Evolutionary conservation across 1,140 invertebrate genomes (phyloP), one percentile per base, ranked within the genome.

Genomic region (Lepidurus arcticus): DNA sequence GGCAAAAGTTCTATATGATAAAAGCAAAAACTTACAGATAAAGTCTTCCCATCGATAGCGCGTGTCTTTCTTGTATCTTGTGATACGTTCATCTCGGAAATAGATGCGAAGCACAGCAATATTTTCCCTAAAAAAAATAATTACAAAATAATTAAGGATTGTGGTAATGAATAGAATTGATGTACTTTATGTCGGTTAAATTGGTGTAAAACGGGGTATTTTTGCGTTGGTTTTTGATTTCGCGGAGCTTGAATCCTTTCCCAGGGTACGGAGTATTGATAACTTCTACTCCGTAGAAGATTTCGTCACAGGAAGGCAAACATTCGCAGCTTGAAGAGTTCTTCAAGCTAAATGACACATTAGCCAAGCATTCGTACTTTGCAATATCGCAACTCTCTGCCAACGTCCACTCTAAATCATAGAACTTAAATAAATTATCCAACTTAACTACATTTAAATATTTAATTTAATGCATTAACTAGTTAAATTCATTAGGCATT

Each of bases 11-110:
- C n/a, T n/a, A n/a, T n/a, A n/a, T n/a, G n/a, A n/a, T n/a, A 45
- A 76, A 76, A n/a, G 13, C 11, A 16, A 76, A 9, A 3, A 44
- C 75, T 24, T 44, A 76, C 76, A 76, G 42, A 76, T 76, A 26
- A 76, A 76, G 10, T 76, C 76, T 34, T 45, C 65, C 76, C 76
- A 76, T 6, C 44, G 45, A 7, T 45, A 53, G 10, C 76, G 76
- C 42, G 45, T 65, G 9, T 47, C 65, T 65, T 53, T 76, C 13
- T 53, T 76, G 42, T 76, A 76, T 3, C 76, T 42, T 34, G 42
- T 26, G n/a, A 45, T 65, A 47, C 44, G 65, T 42, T 53, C 76
- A 2, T 21, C 24, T 21, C 65, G 45, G 44, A 76, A 65, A 42
- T 76, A 76, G 24, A 76, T 45, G 21, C 65, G 45, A 16, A 76